Evolutionary conservation across 1,140 invertebrate species (phyloP), one percentile per base, ranked within the genome.

Genomic region (Mycetomoellerius zeteki): DNA sequence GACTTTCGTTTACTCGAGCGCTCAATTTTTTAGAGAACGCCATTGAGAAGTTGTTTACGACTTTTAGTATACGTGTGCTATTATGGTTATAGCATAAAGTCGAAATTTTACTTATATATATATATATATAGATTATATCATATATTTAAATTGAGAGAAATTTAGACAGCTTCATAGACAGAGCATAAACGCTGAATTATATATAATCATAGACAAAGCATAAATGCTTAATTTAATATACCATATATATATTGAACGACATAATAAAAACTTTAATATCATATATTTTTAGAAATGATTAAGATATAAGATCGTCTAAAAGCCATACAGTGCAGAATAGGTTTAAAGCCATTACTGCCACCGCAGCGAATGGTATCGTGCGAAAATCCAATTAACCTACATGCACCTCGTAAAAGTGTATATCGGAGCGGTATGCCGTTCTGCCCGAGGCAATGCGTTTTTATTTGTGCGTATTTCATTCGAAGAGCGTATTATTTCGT

Each of bases 311-410:
- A 81, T 43, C 5, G 19, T 58, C 65, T 56, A 56, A 71, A 56
- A 71, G 52, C 43, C 21, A 58, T 27, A 47, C 16, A 19, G 47
- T 4, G 30, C 12, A 14, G 52, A 84, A n/a, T 30, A 67, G 10
- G 16, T 65, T 50, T 80, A 47, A 27, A 50, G 8, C 37, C 7
- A 24, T 84, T 84, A 84, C 37, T 30, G 27, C 24, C 19, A n/a
- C 8, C 43, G 16, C 37, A 19, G 27, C 52, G 12, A 73, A 84
- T 50, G 56, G 69, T 60, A 47, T 60, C 27, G 71, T 58, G 56
- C 73, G 65, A 82, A 87, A 90, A 90, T 84, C 89, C 89, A 90
- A 90, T 90, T 90, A 90, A 90, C 89, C 89, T 85, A 90, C 78
- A 89, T 89, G 81, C 77, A n/a, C 30, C 14, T 62, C 33, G 72